Evolutionary conservation across 2,113 vertebrate species (phyloP).

Genomic region (Recurvirostra avosetta): DNA sequence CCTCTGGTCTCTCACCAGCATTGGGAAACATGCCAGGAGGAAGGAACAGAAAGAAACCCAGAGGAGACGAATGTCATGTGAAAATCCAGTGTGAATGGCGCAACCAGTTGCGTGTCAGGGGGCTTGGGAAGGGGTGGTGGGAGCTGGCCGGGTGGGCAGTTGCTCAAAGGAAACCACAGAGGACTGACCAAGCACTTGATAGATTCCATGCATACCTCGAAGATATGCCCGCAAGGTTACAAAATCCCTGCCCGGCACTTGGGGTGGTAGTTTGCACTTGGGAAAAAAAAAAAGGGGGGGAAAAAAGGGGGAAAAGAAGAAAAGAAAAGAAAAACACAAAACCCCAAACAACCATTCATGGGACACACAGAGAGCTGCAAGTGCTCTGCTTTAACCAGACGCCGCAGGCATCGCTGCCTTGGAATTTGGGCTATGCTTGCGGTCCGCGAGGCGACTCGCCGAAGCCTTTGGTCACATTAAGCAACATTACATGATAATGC

Average conservation of each 20-base stretch:
- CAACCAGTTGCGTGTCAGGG: not conserved
- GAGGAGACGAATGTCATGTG: constrained; percentile 16
- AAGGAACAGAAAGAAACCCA: not conserved
- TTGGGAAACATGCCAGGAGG: not conserved
- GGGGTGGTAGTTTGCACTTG: not conserved
- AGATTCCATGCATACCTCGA: constrained; percentile 52
- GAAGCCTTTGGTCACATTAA: constrained; percentile 50
- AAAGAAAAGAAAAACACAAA: not conserved
- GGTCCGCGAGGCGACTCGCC: not conserved
- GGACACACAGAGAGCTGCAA: constrained; percentile 5
- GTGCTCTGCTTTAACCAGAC: not conserved
- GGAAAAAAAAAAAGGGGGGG: not conserved
- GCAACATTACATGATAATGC: constrained; percentile 56
- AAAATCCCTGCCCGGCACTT: constrained; percentile 28
- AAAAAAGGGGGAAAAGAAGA: not conserved
- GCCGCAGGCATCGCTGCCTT: not conserved
- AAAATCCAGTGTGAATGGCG: not conserved
- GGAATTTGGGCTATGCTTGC: constrained; percentile 51
- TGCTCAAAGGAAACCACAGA: constrained; percentile 56
- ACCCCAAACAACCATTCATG: not conserved
- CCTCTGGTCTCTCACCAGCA: not conserved
- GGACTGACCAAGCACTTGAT: constrained; percentile 15
- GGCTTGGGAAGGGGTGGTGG: constrained; percentile 16
- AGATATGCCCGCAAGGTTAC: not conserved
- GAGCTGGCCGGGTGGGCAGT: constrained; percentile 25